Percentiles rank a stretch among this genome's conserved stretches.
These are phyloP conservation scores for Montipora capitata DNA, from an alignment of 92 coral and sea anemone genomes.

Conservation along the genomic window DNA sequence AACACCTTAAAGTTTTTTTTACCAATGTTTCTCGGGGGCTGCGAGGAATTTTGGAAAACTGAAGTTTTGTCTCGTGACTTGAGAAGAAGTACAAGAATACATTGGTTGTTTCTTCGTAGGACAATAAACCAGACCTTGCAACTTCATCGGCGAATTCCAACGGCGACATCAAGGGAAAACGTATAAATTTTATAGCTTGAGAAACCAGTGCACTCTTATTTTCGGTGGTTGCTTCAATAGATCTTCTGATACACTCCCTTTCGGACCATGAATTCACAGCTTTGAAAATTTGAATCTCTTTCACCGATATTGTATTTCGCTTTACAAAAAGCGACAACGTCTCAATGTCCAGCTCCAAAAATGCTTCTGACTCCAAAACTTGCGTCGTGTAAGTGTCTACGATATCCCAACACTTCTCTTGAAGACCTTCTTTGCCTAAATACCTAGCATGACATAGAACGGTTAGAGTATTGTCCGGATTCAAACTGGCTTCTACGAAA, in stretches of 20 bases:
- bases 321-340: slow-evolving; percentile 72
- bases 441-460: slow-evolving; percentile 84
- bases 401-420: slow-evolving; percentile 86
- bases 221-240: slow-evolving; percentile 60
- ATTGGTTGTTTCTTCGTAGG: slow-evolving; percentile 84
- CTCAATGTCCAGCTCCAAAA: slow-evolving; percentile 77
- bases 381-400: slow-evolving; percentile 79
- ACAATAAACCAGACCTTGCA: slow-evolving; percentile 80
- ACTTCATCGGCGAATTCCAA: slow-evolving; percentile 90
- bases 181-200: slow-evolving; percentile 78
- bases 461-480: slow-evolving; percentile 86
- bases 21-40: slow-evolving; percentile 55
- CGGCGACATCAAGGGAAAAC: slow-evolving; percentile 87
- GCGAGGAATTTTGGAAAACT: slow-evolving; percentile 81
- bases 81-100: slow-evolving; percentile 86
- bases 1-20: slow-evolving; percentile 70
- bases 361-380: slow-evolving; percentile 80
- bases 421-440: slow-evolving; percentile 78
- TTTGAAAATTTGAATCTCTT: slow-evolving; percentile 80
- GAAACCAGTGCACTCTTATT: slow-evolving; percentile 76
- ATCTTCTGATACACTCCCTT: slow-evolving; percentile 73
- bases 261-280: slow-evolving; percentile 87
- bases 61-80: slow-evolving; percentile 77
- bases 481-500: slow-evolving; percentile 75
- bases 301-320: slow-evolving; percentile 73